phyloP scores from a whole-genome alignment of 2,888 invertebrate genomes.

The Tipula helvola region DNA sequence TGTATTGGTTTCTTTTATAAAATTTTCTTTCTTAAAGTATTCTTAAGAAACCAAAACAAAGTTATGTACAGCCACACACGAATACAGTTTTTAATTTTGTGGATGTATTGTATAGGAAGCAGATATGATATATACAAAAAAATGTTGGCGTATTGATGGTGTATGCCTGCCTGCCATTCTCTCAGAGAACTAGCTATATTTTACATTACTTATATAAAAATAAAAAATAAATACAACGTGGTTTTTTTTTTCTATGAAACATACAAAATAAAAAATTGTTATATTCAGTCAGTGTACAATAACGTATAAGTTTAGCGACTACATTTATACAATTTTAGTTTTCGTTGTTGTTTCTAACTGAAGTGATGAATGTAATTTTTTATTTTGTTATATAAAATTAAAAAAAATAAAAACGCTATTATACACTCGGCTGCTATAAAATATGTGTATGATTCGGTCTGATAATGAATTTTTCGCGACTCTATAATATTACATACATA shows the following conservation, averaged over 20 bases:
- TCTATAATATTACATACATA: neutral
- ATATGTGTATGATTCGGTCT: neutral
- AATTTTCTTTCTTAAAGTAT: neutral
- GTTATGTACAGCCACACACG: neutral
- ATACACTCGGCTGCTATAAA: neutral
- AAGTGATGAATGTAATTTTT: constrained; percentile 4
- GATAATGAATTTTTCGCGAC: neutral
- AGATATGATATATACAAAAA: neutral
- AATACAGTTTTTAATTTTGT: neutral
- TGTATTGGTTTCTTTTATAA: neutral
- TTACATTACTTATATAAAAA: neutral
- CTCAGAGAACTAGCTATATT: neutral
- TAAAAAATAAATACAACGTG: neutral
- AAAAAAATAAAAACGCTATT: neutral
- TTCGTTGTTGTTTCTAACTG: constrained; percentile 4
- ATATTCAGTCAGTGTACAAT: neutral
- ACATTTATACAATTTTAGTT: neutral
- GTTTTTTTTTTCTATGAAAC: neutral
- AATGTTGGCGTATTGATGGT: neutral
- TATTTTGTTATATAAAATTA: neutral
- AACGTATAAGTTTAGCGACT: neutral
- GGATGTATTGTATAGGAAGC: neutral
- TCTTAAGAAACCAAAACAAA: neutral
- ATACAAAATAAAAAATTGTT: neutral
- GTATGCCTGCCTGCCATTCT: neutral